These are phyloP conservation scores for Timandra comae DNA, from an alignment of 2,888 invertebrate genomes.

Conservation along the genomic window DNA sequence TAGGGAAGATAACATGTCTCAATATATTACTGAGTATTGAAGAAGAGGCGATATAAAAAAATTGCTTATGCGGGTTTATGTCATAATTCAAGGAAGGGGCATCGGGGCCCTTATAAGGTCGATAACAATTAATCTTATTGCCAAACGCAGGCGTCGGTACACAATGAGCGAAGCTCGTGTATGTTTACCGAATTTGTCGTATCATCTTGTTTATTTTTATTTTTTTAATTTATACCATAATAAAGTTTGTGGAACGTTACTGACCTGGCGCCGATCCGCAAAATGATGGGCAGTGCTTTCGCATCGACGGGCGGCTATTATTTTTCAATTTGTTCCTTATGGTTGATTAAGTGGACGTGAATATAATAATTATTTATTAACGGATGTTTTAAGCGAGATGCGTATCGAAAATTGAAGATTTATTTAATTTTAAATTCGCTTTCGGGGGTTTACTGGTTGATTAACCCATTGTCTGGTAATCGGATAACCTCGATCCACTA, in stretches of 20 bases:
- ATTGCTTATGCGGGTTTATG: constrained; percentile 37
- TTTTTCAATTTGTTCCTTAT: constrained; percentile 18
- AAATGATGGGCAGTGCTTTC: constrained; percentile 10
- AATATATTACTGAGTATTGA: constrained; percentile 31
- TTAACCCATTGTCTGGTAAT: too few relatives aligned
- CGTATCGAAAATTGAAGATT: too few relatives aligned
- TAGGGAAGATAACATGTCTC: constrained; percentile 29
- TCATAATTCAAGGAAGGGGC: constrained; percentile 44
- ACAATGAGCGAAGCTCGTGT: constrained; percentile 33
- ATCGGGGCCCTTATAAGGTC: constrained; percentile 35
- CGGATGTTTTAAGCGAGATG: constrained; percentile 13
- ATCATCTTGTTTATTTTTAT: constrained; percentile 30
- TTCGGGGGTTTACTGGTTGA: too few relatives aligned
- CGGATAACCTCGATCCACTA: too few relatives aligned
- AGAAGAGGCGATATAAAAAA: constrained; percentile 30
- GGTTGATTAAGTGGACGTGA: constrained; percentile 18
- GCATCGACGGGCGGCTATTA: constrained; percentile 12
- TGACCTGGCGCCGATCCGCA: constrained; percentile 14
- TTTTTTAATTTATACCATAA: constrained; percentile 17
- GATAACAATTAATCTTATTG: constrained; percentile 55
- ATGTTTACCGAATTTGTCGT: constrained; percentile 35
- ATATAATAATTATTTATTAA: constrained; percentile 19
- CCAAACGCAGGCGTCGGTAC: constrained; percentile 36
- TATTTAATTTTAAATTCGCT: too few relatives aligned
- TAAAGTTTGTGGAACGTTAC: constrained; percentile 14